Evolutionary conservation across 2,113 vertebrate genomes (phyloP).

Genomic region (Chloropsis cyanopogon): DNA sequence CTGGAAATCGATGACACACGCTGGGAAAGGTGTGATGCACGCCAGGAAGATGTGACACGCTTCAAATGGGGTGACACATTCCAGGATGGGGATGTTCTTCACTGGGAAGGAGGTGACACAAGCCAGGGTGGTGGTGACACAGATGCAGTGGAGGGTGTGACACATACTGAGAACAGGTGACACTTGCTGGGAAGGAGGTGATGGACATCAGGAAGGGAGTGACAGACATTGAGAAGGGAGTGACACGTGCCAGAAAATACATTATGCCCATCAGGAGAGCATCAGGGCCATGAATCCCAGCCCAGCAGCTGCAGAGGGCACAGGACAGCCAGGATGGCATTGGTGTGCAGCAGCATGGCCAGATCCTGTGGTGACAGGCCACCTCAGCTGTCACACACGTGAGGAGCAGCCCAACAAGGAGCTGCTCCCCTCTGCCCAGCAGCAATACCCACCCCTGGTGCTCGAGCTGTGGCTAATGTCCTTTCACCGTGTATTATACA

Average conservation of each 20-base stretch:
- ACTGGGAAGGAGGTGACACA: neutral
- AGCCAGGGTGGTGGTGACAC: neutral
- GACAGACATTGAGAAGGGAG: neutral
- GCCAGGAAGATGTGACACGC: neutral
- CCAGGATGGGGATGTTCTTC: neutral
- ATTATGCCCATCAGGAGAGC: neutral
- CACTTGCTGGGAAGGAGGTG: neutral
- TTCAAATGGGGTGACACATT: neutral
- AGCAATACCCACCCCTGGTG: neutral
- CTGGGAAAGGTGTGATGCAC: neutral
- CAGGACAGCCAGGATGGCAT: neutral
- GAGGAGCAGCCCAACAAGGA: accelerated
- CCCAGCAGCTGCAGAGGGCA: neutral
- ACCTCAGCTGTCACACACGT: accelerated
- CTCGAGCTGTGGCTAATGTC: constrained; percentile 69
- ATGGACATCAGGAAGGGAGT: neutral
- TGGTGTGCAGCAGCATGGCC: neutral
- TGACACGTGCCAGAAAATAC: neutral
- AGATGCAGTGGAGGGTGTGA: neutral
- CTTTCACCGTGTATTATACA: constrained; percentile 68
- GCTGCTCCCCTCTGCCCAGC: neutral
- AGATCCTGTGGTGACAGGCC: accelerated
- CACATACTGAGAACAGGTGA: neutral
- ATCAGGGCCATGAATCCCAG: neutral
- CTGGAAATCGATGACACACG: neutral